Percentiles rank a stretch among this genome's conserved stretches.
These are phyloP conservation scores for Plotosus lineatus DNA, from an alignment of 2,113 vertebrate genomes.

Conservation along the genomic window DNA sequence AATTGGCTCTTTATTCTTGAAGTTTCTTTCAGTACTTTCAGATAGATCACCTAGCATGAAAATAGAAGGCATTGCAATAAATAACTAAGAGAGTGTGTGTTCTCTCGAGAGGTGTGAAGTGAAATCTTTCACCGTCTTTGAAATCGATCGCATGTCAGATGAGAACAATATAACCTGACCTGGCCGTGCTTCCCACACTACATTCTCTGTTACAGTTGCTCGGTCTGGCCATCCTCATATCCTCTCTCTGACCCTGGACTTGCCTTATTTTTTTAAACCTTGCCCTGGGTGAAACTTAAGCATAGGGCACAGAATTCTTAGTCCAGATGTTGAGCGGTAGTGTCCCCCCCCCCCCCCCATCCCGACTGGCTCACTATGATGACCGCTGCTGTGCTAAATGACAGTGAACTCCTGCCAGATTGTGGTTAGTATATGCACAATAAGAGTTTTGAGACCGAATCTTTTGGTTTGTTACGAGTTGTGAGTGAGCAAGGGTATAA, in stretches of 20 bases:
- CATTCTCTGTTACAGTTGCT: neutral
- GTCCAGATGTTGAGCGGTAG: neutral
- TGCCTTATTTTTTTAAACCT: neutral
- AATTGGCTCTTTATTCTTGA: neutral
- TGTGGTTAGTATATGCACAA: conserved; percentile 13
- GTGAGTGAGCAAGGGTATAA: neutral
- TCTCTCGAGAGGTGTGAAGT: conserved; percentile 5
- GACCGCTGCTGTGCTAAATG: conserved; percentile 4
- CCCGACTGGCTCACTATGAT: neutral
- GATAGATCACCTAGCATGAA: neutral
- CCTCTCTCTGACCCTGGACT: conserved; percentile 9
- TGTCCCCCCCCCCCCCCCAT: neutral
- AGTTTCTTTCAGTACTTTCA: neutral
- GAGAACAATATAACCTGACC: neutral
- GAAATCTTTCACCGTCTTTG: neutral
- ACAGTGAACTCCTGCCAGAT: neutral
- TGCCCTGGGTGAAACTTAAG: conserved; percentile 4
- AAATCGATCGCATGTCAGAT: neutral
- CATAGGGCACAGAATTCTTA: conserved; percentile 3
- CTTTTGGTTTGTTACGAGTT: conserved; percentile 3
- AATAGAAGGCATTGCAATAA: neutral
- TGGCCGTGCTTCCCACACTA: accelerated
- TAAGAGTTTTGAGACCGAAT: conserved; percentile 5
- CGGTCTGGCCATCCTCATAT: neutral
- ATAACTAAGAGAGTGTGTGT: neutral